A percentile compares a stretch with the other conserved stretches of the same genome.
Conservation (phyloP, 2,888 invertebrate genomes). For the Dryococelus australis region DNA sequence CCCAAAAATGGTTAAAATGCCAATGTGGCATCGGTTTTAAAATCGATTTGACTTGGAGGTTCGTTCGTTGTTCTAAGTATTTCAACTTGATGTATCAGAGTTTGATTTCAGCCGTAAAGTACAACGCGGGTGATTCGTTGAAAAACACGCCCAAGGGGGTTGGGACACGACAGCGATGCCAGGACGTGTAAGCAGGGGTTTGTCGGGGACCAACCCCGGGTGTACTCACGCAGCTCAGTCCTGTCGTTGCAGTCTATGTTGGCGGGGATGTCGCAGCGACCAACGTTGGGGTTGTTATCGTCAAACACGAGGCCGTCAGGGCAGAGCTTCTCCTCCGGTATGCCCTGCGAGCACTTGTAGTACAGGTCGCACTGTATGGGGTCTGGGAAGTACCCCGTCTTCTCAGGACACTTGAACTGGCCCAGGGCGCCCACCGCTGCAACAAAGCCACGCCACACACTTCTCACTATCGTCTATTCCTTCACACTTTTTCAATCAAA, state of each 20-base stretch:
- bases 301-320: conserved; percentile 82
- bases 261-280: conserved; percentile 77
- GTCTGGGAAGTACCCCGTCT: conserved; percentile 78
- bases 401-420: conserved; percentile 72
- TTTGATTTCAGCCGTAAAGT: too few species aligned
- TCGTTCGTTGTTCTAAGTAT: too few species aligned
- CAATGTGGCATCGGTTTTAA: too few species aligned
- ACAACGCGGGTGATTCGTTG: too few species aligned
- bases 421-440: not conserved
- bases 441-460: not conserved
- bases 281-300: conserved; percentile 74
- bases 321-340: conserved; percentile 72
- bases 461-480: not conserved
- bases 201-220: too few species aligned
- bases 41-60: too few species aligned
- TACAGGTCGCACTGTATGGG: conserved; percentile 80
- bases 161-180: too few species aligned
- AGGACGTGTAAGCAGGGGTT: too few species aligned
- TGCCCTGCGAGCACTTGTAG: conserved; percentile 72
- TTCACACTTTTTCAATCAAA: too few species aligned
- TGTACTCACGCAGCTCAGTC: conserved; percentile 74
- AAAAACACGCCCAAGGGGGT: too few species aligned
- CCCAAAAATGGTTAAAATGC: too few species aligned
- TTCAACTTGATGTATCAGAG: too few species aligned
- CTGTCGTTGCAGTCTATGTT: conserved; percentile 81